Percentiles rank a stretch among this genome's conserved stretches.
Evolutionary conservation across 1,140 invertebrate genomes (phyloP).

Genomic region (Leptopilina clavipes): DNA sequence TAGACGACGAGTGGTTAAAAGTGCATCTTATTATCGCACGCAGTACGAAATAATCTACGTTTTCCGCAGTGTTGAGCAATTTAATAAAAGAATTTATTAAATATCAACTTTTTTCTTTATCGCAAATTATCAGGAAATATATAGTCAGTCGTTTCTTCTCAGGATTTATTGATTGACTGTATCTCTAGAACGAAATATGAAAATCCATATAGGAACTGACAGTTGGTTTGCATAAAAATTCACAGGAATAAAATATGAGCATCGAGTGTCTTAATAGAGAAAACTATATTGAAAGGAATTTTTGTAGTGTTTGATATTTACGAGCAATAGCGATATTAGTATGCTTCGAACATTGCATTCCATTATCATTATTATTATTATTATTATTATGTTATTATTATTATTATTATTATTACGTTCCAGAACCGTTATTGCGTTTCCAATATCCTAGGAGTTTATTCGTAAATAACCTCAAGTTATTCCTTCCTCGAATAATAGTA

Average conservation of each 20-base stretch:
- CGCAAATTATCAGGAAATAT: no score
- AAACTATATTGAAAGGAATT: not conserved
- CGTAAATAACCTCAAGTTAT: constrained; percentile 10
- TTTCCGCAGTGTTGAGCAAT: no score
- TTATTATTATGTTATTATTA: no score
- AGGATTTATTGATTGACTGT: no score
- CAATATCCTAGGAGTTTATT: constrained; percentile 10
- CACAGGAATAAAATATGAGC: not conserved
- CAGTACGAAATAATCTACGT: no score
- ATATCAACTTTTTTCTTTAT: no score
- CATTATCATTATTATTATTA: no score
- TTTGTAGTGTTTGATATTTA: not conserved
- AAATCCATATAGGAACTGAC: not conserved
- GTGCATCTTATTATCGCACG: no score
- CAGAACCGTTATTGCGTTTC: constrained; percentile 24
- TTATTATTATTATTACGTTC: constrained; percentile 30
- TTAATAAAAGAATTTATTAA: no score
- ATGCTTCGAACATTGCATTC: constrained; percentile 4
- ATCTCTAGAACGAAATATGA: no score
- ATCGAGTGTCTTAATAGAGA: not conserved
- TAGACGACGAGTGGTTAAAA: no score
- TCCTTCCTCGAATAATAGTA: not conserved
- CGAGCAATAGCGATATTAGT: constrained; percentile 1
- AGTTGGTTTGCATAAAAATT: not conserved
- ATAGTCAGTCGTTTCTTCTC: no score